A percentile compares a stretch with the other conserved stretches of the same genome.
phyloP scores from a whole-genome alignment of 2,113 vertebrate species.

The Zosterops pallidus region DNA sequence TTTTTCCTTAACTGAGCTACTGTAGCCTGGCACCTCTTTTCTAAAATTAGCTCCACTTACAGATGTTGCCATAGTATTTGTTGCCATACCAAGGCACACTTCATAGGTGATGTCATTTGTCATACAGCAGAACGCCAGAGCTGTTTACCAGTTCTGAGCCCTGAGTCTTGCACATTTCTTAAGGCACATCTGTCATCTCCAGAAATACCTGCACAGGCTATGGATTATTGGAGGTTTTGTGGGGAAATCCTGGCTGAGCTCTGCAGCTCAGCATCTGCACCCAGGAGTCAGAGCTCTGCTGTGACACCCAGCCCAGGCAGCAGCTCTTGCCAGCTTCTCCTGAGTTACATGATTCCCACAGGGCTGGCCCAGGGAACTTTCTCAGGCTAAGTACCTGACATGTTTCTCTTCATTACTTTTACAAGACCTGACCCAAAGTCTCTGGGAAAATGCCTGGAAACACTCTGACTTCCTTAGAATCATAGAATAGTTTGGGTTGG shows the following conservation, averaged over 20 bases:
- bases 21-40: background rate
- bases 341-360: background rate
- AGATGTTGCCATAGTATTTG: background rate
- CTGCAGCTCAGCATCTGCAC: background rate
- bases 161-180: background rate
- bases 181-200: background rate
- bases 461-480: background rate
- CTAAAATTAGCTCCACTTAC: slow-evolving; percentile 13
- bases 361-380: background rate
- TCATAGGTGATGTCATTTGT: background rate
- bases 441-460: background rate
- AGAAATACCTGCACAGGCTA: background rate
- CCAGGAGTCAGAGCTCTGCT: background rate
- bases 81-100: background rate
- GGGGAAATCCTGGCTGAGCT: background rate
- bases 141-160: background rate
- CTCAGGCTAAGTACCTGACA: background rate
- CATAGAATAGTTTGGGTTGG: background rate
- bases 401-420: background rate
- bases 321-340: background rate
- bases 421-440: background rate
- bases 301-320: background rate
- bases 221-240: background rate
- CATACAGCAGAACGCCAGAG: background rate
- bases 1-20: background rate